Conservation (phyloP, 2,113 vertebrate genomes). For the Tonatia bakeri region DNA sequence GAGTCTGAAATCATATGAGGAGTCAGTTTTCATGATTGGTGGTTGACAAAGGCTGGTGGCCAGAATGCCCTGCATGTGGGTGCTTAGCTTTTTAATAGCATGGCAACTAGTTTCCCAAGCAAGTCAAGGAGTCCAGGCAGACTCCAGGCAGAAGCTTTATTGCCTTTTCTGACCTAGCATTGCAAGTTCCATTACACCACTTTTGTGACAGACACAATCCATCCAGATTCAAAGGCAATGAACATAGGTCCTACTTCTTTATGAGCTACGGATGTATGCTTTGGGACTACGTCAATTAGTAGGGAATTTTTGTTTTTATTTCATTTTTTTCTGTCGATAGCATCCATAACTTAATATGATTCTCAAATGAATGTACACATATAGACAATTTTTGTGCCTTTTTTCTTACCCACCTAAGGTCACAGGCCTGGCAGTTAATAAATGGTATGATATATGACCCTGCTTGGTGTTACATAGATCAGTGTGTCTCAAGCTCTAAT, state of each 20-base stretch:
- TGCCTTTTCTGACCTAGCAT: too few species aligned
- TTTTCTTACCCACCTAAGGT: background rate
- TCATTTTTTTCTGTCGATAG: background rate
- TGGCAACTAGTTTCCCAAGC: background rate
- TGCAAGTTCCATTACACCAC: too few species aligned
- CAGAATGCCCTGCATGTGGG: background rate
- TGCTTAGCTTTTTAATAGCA: background rate
- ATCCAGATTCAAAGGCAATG: too few species aligned
- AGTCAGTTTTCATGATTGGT: background rate
- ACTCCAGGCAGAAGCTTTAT: background rate
- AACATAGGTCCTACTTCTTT: background rate
- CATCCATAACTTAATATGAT: background rate
- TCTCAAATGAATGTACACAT: background rate
- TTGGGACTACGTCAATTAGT: background rate
- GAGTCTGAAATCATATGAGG: background rate
- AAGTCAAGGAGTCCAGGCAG: background rate
- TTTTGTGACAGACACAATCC: too few species aligned
- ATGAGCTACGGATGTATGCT: background rate
- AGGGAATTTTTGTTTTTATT: background rate
- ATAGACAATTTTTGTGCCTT: background rate
- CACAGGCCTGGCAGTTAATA: background rate
- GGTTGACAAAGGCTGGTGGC: background rate
- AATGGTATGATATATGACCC: background rate
- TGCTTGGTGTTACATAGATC: background rate
- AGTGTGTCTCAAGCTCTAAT: background rate